A percentile compares a stretch with the other conserved stretches of the same genome.
Evolutionary conservation across 1,140 invertebrate species (phyloP).

Genomic region (Aphidius gifuensis): DNA sequence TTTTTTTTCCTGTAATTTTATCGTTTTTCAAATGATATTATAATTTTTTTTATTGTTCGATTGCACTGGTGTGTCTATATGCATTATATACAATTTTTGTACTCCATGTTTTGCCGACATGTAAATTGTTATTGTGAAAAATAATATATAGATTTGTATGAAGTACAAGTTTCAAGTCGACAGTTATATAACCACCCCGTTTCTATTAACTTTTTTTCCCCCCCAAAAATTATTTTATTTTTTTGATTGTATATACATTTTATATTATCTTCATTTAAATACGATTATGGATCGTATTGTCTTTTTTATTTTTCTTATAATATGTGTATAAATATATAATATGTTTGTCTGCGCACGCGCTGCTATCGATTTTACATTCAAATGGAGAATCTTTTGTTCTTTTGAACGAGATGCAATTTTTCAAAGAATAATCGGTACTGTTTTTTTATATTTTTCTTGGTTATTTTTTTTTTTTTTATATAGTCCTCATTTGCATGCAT

Average conservation of each 20-base stretch:
- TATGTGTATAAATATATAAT: neutral
- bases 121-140: too few relatives aligned
- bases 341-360: slow-evolving; percentile 22
- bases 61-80: too few relatives aligned
- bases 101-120: too few relatives aligned
- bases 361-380: slow-evolving; percentile 54
- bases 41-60: too few relatives aligned
- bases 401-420: slow-evolving; percentile 38
- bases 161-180: too few relatives aligned
- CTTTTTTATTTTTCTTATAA: neutral
- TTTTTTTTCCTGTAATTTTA: too few relatives aligned
- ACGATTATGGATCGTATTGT: slow-evolving; percentile 49
- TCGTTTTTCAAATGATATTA: too few relatives aligned
- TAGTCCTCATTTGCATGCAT: too few relatives aligned
- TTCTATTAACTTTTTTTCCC: neutral
- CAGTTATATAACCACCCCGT: neutral
- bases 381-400: slow-evolving; percentile 48
- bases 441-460: slow-evolving; percentile 14
- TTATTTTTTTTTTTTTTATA: neutral
- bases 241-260: slow-evolving; percentile 33
- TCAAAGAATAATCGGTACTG: slow-evolving; percentile 35
- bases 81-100: too few relatives aligned
- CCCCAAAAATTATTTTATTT: neutral
- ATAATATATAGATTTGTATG: too few relatives aligned
- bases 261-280: slow-evolving; percentile 56